Base-by-base conservation (phyloP, 2,888 invertebrate species). In the Chironomus riparius region DNA sequence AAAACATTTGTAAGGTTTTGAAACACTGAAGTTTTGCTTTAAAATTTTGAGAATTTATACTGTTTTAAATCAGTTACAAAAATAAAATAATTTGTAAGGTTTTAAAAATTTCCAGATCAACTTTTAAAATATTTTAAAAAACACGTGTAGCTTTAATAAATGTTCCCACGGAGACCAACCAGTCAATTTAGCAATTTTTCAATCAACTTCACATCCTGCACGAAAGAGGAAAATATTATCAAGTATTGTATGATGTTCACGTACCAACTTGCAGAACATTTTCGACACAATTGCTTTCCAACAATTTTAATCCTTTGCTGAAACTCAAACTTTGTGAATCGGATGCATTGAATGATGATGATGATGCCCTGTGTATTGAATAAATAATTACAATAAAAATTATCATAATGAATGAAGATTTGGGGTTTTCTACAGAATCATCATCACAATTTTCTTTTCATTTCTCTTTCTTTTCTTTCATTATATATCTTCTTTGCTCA, bases 211-310 rank as follows among this genome's bases (percentile, higher is more conserved):
- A 56, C 56, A 56, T 38, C 38, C 38, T 15, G 56, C 15, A 56
- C 56, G 65, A 65, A 24, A 24, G 18, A 65, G 21, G 10, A 24
- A 24, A 65, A 24, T 1, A 10, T 24, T 65, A 12, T 65, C n/a
- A 13, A 65, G 24, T 24, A 65, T 65, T 65, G 65, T 65, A 65
- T 65, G 65, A 65, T 21, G 21, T 71, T 72, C 47, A 90, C 92
- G 91, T 86, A 93, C 93, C 93, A 85, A 94, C 93, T 92, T 94
- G 94, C 81, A 94, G 88, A 81, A 93, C 93, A 85, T 88, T 90
- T 85, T 92, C 92, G 80, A 94, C 93, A 85, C 92, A 91, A 81
- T 92, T 92, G 80, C 88, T 88, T 84, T 94, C 93, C 79, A 93
- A 87, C 81, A 94, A 87, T 85, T 92, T 91, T 84, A 93, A 88